Conservation (phyloP, 2,888 invertebrate genomes). For the Candidula unifasciata region DNA sequence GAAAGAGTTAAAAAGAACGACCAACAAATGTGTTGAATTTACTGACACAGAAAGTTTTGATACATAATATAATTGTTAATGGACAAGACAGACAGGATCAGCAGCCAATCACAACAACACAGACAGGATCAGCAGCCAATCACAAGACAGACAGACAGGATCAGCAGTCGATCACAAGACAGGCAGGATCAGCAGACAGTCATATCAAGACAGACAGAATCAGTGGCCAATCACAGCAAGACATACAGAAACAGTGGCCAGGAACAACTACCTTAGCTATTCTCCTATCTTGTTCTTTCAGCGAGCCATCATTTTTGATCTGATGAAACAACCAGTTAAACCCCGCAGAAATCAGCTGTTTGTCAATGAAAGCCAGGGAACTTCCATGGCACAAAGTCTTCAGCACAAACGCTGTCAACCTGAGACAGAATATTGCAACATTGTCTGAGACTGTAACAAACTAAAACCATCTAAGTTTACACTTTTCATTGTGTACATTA, state of each 20-base stretch:
- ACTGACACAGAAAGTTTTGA: no score
- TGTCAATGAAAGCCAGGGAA: constrained; percentile 50
- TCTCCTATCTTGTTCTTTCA: constrained; percentile 42
- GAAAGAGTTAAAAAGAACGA: no score
- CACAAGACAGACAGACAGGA: neutral
- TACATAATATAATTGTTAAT: no score
- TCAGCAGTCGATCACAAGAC: no score
- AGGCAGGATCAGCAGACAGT: no score
- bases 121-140: neutral
- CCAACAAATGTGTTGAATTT: no score
- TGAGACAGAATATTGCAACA: neutral
- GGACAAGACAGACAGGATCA: no score
- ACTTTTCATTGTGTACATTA: no score
- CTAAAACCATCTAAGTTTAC: no score
- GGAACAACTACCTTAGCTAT: constrained; percentile 36
- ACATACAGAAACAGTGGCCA: neutral
- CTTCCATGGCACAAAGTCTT: constrained; percentile 55
- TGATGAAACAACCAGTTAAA: constrained; percentile 56
- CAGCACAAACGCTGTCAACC: constrained; percentile 56
- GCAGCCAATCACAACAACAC: neutral
- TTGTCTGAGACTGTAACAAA: no score
- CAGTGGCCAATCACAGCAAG: no score
- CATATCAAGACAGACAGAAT: no score
- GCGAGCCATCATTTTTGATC: constrained; percentile 29
- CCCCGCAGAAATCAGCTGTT: constrained; percentile 43